Evolutionary conservation across 2,888 invertebrate genomes (phyloP).

Genomic region (Hyposoter didymator): DNA sequence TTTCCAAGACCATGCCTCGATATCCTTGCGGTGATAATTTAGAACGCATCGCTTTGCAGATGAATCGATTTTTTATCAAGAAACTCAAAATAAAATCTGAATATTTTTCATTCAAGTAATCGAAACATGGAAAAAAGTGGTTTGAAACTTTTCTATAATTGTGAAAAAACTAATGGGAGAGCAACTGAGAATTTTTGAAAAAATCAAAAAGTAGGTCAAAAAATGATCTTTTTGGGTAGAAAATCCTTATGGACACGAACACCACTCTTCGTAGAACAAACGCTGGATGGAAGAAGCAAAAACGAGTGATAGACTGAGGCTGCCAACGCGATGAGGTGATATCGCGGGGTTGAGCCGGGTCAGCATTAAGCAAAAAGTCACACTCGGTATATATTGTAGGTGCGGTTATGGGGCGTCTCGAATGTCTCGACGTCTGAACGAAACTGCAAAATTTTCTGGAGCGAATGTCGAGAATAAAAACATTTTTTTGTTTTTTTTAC

Average conservation of each 20-base stretch:
- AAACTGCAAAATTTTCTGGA: neutral
- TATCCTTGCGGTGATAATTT: neutral
- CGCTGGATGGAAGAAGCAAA: conserved; percentile 12
- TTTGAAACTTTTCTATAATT: neutral
- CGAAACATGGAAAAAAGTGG: neutral
- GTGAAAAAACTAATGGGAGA: neutral
- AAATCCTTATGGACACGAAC: neutral
- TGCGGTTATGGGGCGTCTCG: neutral
- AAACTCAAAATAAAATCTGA: neutral
- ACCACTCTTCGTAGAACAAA: neutral
- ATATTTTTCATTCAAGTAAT: neutral
- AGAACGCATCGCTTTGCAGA: neutral
- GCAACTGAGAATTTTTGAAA: neutral
- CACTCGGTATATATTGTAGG: conserved; percentile 10
- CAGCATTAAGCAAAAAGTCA: conserved; percentile 55
- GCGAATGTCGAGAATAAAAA: neutral
- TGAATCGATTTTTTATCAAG: neutral
- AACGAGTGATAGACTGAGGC: conserved; percentile 20
- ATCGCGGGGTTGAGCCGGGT: conserved; percentile 33
- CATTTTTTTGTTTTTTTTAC: neutral
- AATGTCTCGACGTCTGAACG: neutral
- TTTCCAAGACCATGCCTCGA: neutral
- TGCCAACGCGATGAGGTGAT: conserved; percentile 49
- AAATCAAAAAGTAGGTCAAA: neutral
- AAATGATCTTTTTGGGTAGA: neutral